Evolutionary conservation across 2,888 invertebrate genomes (phyloP).

Genomic region (Sinodicranocentrus sp.): DNA sequence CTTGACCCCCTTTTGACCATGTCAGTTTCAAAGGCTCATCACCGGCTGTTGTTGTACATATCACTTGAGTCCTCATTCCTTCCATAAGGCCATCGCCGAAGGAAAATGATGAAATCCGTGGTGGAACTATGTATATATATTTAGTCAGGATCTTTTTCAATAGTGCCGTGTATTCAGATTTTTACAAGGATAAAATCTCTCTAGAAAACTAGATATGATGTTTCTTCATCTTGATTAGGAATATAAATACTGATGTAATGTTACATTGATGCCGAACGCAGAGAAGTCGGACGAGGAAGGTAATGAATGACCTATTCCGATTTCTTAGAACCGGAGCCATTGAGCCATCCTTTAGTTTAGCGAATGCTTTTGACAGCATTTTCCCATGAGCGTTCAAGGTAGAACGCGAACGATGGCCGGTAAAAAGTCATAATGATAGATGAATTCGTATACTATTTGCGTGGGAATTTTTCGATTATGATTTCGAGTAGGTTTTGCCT

Average conservation of each 20-base stretch:
- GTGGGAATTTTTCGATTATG: no score
- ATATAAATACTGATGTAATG: slow-evolving; percentile 28
- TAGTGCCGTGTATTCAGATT: no score
- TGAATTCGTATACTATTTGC: no score
- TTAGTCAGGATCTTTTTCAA: background rate
- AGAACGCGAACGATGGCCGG: no score
- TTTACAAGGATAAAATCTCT: no score
- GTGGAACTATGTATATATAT: slow-evolving; percentile 77
- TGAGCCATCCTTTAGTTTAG: no score
- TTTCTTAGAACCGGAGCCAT: no score
- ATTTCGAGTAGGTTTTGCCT: no score
- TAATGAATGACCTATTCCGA: no score
- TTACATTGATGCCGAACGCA: slow-evolving; percentile 55
- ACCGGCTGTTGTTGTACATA: slow-evolving; percentile 78
- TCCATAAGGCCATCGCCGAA: slow-evolving; percentile 78
- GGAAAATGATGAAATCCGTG: slow-evolving; percentile 79
- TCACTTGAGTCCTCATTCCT: slow-evolving; percentile 78
- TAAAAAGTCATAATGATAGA: no score
- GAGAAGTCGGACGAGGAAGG: slow-evolving; percentile 61
- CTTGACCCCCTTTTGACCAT: slow-evolving; percentile 83
- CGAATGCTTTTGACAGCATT: no score
- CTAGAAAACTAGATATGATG: background rate
- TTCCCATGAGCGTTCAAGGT: no score
- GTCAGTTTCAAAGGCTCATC: slow-evolving; percentile 83
- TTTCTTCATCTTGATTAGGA: slow-evolving; percentile 7